Percentiles rank a stretch among this genome's conserved stretches.
These are phyloP conservation scores for Panonychus citri DNA, from an alignment of 1,140 invertebrate species.

Conservation along the genomic window DNA sequence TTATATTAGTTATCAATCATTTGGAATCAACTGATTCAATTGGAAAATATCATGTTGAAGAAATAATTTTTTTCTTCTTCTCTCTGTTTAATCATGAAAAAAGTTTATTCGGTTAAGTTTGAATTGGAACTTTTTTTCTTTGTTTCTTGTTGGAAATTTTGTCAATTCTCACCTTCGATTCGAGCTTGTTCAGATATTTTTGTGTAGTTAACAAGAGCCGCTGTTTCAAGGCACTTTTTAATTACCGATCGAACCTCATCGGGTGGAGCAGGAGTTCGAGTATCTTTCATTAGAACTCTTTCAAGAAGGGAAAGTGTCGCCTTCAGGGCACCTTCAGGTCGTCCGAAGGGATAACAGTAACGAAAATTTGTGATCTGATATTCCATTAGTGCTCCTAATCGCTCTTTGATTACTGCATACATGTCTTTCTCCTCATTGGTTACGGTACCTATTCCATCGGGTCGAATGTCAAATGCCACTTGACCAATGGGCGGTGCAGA, in stretches of 20 bases:
- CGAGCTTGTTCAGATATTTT: slow-evolving; percentile 86
- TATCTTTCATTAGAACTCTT: slow-evolving; percentile 95
- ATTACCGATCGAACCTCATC: slow-evolving; percentile 91
- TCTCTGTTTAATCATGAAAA: too few species aligned
- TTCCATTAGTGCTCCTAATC: slow-evolving; percentile 70
- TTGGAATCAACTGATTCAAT: too few species aligned
- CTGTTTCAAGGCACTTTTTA: slow-evolving; percentile 75
- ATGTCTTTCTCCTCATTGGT: slow-evolving; percentile 92
- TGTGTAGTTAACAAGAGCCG: slow-evolving; percentile 90
- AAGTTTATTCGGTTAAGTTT: too few species aligned
- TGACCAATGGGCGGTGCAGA: slow-evolving; percentile 15
- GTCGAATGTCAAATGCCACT: slow-evolving; percentile 29
- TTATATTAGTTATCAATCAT: too few species aligned
- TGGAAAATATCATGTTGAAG: too few species aligned
- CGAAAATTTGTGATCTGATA: slow-evolving; percentile 98
- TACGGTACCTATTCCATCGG: slow-evolving; percentile 93
- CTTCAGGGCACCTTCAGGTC: slow-evolving; percentile 90
- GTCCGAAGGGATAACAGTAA: slow-evolving; percentile 86
- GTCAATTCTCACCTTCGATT: slow-evolving; percentile 52
- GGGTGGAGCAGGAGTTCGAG: slow-evolving; percentile 81
- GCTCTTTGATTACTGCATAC: slow-evolving; percentile 89
- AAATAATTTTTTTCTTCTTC: too few species aligned
- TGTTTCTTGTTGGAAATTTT: background rate
- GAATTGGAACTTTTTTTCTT: too few species aligned
- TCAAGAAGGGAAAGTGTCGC: slow-evolving; percentile 84